Conservation (phyloP, 2,113 vertebrate species). For the Regulus satrapa region DNA sequence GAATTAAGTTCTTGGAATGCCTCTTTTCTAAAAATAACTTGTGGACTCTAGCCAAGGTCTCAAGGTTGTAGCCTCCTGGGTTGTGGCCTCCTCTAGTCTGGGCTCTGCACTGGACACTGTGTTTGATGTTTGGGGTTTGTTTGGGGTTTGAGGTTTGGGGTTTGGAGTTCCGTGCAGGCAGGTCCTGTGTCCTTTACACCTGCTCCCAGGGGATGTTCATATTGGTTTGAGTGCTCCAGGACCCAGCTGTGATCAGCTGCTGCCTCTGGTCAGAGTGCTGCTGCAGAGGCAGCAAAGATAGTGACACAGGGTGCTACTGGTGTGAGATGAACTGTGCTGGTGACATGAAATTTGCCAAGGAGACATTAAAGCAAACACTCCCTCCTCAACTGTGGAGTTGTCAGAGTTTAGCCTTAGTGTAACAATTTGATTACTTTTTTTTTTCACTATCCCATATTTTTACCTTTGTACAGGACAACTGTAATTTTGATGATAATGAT, state of each 20-base stretch:
- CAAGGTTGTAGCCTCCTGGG: too few relatives aligned
- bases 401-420: background rate
- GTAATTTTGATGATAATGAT: background rate
- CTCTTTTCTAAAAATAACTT: background rate
- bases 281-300: background rate
- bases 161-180: background rate
- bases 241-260: background rate
- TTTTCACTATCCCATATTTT: background rate
- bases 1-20: background rate
- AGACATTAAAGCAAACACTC: background rate
- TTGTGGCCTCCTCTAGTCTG: background rate
- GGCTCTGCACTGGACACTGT: background rate
- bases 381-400: background rate
- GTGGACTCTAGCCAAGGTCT: background rate
- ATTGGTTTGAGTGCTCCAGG: background rate
- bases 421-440: background rate
- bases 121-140: background rate
- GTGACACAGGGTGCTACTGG: background rate
- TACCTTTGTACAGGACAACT: background rate
- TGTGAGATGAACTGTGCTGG: background rate
- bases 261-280: background rate
- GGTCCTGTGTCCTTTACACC: background rate
- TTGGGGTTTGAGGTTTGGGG: background rate
- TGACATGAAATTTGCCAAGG: background rate
- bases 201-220: background rate